Evolutionary conservation across 1,140 invertebrate species (phyloP), one percentile per base, ranked within the genome.

Genomic region (Drusus annulatus): DNA sequence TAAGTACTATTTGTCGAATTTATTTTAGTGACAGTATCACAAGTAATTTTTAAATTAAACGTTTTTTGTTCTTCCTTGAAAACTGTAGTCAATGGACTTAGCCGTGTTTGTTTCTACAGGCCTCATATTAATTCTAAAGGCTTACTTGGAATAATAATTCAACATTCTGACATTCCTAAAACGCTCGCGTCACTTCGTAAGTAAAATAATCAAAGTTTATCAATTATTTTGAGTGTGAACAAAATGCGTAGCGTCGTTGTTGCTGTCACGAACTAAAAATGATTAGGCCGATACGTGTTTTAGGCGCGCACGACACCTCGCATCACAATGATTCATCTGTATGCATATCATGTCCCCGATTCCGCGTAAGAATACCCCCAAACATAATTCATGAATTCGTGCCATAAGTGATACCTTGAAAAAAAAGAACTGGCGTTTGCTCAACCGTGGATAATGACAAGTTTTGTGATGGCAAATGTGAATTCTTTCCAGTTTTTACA

Each of bases 401-500:
- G 16, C 52, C 4, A 51, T 10, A 51, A 21, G 68, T 13, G 68
- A 31, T 68, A 68, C 68, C 31, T 65, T 13, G 36, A n/a, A 7
- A 13, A 71, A 71, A 71, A 71, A n/a, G n/a, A 51, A 71, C 17
- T 21, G 50, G 68, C 50, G 10, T 65, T 21, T 21, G 68, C 25
- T 60, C 58, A 79, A 79, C 77, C 45, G 15, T 54, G 51, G 10
- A 76, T 80, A 80, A 80, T 80, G 73, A 80, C 58, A 63, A 56
- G 79, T 74, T 75, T 80, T 50, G 79, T 56, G 68, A 6, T 80
- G 69, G 45, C 21, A 51, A 80, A 80, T 36, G 50, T 19, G 79
- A 19, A 76, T 80, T 80, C 17, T 74, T 80, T 76, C 50, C 74
- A 54, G n/a, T 45, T 8, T 45, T 45, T 13, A 23, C 76, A 17